Conservation (phyloP, 2,888 invertebrate species). For the Tipula lateralis region DNA sequence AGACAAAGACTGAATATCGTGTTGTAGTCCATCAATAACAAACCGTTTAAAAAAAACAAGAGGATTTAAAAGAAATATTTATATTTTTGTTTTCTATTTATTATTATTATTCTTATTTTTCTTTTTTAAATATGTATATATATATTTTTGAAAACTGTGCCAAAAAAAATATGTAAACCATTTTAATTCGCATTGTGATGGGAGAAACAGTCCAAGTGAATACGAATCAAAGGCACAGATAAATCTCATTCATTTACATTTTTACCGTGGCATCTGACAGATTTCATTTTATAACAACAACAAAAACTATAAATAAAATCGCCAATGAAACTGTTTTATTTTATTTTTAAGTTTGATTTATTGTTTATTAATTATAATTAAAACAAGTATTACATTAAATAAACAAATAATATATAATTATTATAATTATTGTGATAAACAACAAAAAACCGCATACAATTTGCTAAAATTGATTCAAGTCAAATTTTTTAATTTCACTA, state of each 20-base stretch:
- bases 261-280: constrained; percentile 15
- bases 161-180: constrained; percentile 2
- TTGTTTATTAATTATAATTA: constrained; percentile 3
- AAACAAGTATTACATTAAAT: constrained; percentile 24
- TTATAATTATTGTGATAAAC: not conserved
- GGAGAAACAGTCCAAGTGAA: not conserved
- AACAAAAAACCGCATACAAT: not conserved
- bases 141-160: constrained; percentile 7
- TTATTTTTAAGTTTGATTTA: not conserved
- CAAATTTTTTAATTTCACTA: not conserved
- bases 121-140: too few relatives aligned
- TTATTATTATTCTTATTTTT: not conserved
- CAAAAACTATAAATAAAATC: not conserved
- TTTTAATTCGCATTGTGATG: not conserved
- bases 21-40: constrained; percentile 13
- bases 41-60: not conserved
- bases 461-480: not conserved
- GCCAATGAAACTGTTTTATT: not conserved
- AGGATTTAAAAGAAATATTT: not conserved
- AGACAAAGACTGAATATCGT: not conserved
- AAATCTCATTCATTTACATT: constrained; percentile 19
- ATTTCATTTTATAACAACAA: not conserved
- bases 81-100: constrained; percentile 19
- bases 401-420: not conserved
- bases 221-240: not conserved